A percentile compares a stretch with the other conserved stretches of the same genome.
Conservation (phyloP, 1,140 invertebrate species). For the Lepidurus packardi region DNA sequence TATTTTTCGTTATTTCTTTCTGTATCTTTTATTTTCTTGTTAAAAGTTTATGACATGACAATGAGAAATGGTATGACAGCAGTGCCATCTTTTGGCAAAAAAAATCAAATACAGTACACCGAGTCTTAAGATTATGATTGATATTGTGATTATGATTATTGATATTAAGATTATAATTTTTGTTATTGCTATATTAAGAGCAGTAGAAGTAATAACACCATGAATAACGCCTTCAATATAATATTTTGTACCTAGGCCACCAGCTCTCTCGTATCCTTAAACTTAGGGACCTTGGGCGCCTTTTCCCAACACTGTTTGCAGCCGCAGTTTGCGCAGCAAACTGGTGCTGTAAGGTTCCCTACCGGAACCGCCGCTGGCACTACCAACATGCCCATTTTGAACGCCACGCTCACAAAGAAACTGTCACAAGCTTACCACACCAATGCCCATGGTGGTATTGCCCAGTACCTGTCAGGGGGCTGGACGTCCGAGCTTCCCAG, state of each 20-base stretch:
- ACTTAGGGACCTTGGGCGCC: background rate
- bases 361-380: background rate
- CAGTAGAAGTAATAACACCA: too few relatives aligned
- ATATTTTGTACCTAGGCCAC: background rate
- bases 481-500: background rate
- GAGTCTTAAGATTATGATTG: too few relatives aligned
- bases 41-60: too few relatives aligned
- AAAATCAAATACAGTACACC: too few relatives aligned
- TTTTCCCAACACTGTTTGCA: background rate
- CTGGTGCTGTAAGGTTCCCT: background rate
- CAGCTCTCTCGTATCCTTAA: background rate
- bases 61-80: too few relatives aligned
- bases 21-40: too few relatives aligned
- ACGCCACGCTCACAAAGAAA: background rate
- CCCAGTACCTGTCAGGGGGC: background rate
- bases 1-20: too few relatives aligned
- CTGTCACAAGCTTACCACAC: background rate
- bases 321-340: background rate
- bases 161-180: too few relatives aligned
- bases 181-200: too few relatives aligned
- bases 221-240: background rate
- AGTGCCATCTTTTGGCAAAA: too few relatives aligned
- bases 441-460: background rate
- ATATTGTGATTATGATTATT: too few relatives aligned
- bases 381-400: background rate